Conservation (phyloP, 2,113 vertebrate species). For the Patagioenas fasciata region DNA sequence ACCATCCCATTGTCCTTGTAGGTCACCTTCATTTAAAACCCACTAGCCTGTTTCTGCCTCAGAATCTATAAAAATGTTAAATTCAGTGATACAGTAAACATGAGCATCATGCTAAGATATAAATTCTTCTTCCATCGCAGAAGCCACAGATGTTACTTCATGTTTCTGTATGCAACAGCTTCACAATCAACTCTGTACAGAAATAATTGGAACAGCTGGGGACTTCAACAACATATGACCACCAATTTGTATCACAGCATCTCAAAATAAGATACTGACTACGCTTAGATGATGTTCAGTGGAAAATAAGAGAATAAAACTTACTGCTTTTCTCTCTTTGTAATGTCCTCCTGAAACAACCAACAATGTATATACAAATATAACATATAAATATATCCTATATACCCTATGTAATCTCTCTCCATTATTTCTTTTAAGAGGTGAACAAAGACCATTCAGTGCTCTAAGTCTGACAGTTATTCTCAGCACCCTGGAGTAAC, state of each 20-base stretch:
- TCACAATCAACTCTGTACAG: not conserved
- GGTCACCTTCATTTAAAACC: not conserved
- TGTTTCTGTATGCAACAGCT: not conserved
- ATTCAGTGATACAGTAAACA: not conserved
- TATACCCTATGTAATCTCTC: not conserved
- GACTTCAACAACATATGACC: not conserved
- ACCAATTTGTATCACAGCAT: not conserved
- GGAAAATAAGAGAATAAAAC: not conserved
- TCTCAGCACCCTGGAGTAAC: conserved; percentile 17
- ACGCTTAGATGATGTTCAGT: not conserved
- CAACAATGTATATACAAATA: not conserved
- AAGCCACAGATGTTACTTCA: not conserved
- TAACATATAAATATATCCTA: not conserved
- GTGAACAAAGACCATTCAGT: conserved; percentile 63
- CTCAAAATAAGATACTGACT: not conserved
- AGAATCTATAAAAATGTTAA: not conserved
- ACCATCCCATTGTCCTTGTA: not conserved
- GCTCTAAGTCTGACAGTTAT: conserved; percentile 38
- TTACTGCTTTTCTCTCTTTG: not conserved
- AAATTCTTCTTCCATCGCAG: not conserved
- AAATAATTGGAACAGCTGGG: not conserved
- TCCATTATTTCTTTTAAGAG: conserved; percentile 11
- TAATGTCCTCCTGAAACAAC: not conserved
- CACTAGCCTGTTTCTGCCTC: not conserved
- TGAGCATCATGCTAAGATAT: not conserved